These are phyloP conservation scores for Oncorhynchus nerka DNA, from an alignment of 2,113 vertebrate species.

Conservation along the genomic window DNA sequence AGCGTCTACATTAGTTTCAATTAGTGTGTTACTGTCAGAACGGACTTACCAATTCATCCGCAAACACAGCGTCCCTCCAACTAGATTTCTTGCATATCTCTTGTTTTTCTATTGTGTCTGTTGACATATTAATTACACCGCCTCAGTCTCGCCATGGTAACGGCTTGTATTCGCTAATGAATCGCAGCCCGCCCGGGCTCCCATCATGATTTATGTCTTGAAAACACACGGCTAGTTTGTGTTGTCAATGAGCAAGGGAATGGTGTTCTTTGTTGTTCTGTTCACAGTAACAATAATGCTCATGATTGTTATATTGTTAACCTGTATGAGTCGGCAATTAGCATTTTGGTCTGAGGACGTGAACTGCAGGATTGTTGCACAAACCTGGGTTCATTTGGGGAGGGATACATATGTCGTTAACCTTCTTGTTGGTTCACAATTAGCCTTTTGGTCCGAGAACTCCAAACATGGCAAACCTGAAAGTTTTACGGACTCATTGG, in stretches of 20 bases:
- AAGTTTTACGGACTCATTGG: neutral
- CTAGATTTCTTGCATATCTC: neutral
- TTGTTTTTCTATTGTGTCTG: neutral
- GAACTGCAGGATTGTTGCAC: neutral
- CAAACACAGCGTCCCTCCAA: neutral
- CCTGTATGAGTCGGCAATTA: neutral
- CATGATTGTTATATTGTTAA: neutral
- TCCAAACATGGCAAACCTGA: neutral
- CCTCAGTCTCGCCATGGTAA: conserved; percentile 8
- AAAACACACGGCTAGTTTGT: conserved; percentile 19
- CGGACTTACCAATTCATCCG: conserved; percentile 3
- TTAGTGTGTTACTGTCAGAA: conserved; percentile 31
- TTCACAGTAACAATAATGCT: neutral
- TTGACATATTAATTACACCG: neutral
- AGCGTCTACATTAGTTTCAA: conserved; percentile 37
- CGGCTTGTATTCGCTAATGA: conserved; percentile 22
- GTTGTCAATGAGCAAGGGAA: conserved; percentile 6
- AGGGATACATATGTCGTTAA: no score
- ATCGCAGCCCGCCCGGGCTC: conserved; percentile 1
- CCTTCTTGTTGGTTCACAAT: no score
- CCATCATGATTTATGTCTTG: conserved; percentile 35
- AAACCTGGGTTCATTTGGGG: neutral
- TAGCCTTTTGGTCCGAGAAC: no score
- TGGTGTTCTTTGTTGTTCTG: neutral
- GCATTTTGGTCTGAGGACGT: neutral